phyloP scores from a whole-genome alignment of 1,140 invertebrate species.

The Daktulosphaira vitifoliae region DNA sequence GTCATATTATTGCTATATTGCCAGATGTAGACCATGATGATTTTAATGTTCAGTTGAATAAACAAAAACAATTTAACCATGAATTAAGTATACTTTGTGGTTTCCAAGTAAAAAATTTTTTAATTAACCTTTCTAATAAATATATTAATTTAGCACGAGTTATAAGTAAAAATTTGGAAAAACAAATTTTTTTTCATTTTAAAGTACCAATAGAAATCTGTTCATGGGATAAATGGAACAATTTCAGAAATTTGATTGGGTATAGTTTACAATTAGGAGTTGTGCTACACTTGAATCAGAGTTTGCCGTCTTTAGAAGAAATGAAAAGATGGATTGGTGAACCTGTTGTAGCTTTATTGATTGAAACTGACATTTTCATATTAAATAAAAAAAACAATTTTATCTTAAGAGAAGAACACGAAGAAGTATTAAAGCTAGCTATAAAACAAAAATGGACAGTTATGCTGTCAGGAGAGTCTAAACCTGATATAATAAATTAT shows the following conservation, averaged over 20 bases:
- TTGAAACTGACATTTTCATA: constrained; percentile 74
- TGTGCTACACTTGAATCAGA: constrained; percentile 53
- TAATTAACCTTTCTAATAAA: constrained; percentile 3
- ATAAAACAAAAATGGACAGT: constrained; percentile 26
- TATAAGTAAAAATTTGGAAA: constrained; percentile 7
- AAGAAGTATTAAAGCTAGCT: constrained; percentile 57
- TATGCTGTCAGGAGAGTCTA: not conserved
- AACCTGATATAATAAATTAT: constrained; percentile 10
- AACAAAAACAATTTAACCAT: constrained; percentile 5
- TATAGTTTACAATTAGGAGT: constrained; percentile 67
- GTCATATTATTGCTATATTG: constrained; percentile 3
- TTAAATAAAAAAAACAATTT: constrained; percentile 77
- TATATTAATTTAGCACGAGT: constrained; percentile 10
- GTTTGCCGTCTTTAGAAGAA: constrained; percentile 58
- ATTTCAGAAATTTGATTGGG: constrained; percentile 65
- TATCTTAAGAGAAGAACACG: constrained; percentile 74
- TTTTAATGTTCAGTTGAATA: not conserved
- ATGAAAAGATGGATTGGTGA: constrained; percentile 90
- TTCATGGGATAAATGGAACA: constrained; percentile 56
- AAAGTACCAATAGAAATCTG: not conserved
- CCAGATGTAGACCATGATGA: constrained; percentile 1
- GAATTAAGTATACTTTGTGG: not conserved
- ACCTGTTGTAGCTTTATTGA: constrained; percentile 73
- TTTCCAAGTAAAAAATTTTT: not conserved
- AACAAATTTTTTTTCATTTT: constrained; percentile 10